These are phyloP conservation scores for Diogma glabrata DNA, from an alignment of 2,888 invertebrate species.

Conservation along the genomic window DNA sequence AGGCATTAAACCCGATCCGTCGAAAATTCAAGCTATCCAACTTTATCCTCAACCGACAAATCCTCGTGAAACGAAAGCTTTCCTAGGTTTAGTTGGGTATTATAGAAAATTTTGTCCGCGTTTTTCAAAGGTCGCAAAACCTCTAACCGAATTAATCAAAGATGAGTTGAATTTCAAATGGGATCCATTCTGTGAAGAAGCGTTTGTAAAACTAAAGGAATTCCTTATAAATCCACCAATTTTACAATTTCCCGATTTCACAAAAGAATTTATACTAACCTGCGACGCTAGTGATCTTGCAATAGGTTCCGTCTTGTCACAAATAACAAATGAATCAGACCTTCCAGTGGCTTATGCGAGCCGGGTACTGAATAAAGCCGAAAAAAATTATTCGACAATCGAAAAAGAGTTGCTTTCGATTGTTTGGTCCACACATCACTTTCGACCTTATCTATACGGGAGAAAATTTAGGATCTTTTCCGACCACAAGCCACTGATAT, in stretches of 20 bases:
- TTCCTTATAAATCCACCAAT: neutral
- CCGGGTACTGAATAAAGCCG: neutral
- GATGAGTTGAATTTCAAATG: conserved; percentile 18
- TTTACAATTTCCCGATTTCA: neutral
- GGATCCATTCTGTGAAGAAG: conserved; percentile 11
- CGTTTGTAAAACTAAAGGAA: neutral
- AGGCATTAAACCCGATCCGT: conserved; percentile 19
- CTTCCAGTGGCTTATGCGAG: neutral
- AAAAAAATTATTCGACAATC: neutral
- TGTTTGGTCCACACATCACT: neutral
- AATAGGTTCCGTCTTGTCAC: neutral
- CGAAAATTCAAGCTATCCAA: conserved; percentile 17
- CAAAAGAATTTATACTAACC: neutral
- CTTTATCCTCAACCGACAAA: conserved; percentile 18
- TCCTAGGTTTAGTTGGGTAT: conserved; percentile 24
- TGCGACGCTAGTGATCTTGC: neutral
- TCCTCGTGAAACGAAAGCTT: conserved; percentile 18
- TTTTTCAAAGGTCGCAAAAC: conserved; percentile 21
- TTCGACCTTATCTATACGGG: neutral
- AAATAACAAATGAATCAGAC: neutral
- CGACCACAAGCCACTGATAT: neutral
- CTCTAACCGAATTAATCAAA: conserved; percentile 20
- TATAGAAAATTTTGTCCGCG: conserved; percentile 24
- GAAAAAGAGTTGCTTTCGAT: neutral
- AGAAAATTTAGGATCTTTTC: neutral